Conservation (phyloP, 2,888 invertebrate species). For the Carterocephalus palaemon region DNA sequence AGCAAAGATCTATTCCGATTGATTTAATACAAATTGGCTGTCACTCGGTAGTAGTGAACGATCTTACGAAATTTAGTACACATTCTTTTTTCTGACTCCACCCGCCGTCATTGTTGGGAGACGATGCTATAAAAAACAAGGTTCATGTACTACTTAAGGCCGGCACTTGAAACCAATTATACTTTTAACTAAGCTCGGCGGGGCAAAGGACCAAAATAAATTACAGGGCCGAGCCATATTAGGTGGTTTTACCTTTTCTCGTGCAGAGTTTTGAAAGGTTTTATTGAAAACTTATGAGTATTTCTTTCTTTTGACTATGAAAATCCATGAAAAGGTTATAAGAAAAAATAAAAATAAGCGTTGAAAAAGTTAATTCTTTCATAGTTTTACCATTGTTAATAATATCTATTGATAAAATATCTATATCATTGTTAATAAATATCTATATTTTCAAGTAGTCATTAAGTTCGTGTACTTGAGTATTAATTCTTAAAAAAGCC, state of each 20-base stretch:
- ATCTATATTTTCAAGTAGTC: no score
- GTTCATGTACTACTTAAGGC: constrained; percentile 51
- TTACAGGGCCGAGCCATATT: constrained; percentile 39
- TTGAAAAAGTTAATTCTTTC: no score
- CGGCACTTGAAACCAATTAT: constrained; percentile 66
- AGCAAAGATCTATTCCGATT: constrained; percentile 27
- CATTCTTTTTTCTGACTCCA: constrained; percentile 36
- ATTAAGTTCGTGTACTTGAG: no score
- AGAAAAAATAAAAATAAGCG: no score
- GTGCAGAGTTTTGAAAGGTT: background rate
- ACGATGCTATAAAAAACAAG: constrained; percentile 48
- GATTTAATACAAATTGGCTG: constrained; percentile 46
- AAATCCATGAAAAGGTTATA: no score
- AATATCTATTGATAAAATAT: no score
- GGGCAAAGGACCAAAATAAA: constrained; percentile 47
- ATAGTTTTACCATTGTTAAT: no score
- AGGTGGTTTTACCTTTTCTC: constrained; percentile 29
- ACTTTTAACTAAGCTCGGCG: constrained; percentile 56
- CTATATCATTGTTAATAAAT: no score
- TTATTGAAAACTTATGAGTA: background rate
- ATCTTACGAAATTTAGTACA: constrained; percentile 24
- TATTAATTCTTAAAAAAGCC: no score
- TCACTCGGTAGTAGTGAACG: constrained; percentile 31
- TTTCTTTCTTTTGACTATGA: background rate
- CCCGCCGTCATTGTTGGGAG: constrained; percentile 44